Evolutionary conservation across 2,888 invertebrate genomes (phyloP).

Genomic region (Lobophora halterata): DNA sequence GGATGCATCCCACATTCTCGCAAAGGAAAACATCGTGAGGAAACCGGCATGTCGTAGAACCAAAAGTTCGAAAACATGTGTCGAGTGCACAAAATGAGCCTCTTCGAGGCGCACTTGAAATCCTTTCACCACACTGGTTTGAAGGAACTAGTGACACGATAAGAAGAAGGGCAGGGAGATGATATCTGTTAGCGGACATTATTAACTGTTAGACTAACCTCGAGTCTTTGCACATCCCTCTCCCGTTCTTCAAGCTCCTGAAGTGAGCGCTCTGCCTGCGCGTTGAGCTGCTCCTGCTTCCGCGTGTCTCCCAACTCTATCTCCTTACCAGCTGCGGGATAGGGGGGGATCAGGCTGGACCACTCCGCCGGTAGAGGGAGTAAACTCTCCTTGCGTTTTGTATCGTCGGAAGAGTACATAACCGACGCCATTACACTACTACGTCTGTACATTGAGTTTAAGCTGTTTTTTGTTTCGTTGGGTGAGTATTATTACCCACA

Average conservation of each 20-base stretch:
- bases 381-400: conserved; percentile 13
- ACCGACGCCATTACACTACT: conserved; percentile 6
- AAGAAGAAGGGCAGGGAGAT: too few species aligned
- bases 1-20: too few species aligned
- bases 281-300: conserved; percentile 85
- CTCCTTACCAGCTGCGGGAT: conserved; percentile 34
- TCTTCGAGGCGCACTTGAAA: too few species aligned
- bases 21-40: too few species aligned
- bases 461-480: too few species aligned
- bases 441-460: not conserved
- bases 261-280: conserved; percentile 93
- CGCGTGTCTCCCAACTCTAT: conserved; percentile 56
- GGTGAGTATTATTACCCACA: too few species aligned
- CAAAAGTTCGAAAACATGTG: too few species aligned
- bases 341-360: not conserved
- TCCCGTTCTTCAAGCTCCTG: conserved; percentile 93
- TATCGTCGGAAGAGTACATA: too few species aligned
- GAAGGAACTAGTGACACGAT: too few species aligned
- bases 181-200: not conserved
- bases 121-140: too few species aligned
- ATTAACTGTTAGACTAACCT: conserved; percentile 78
- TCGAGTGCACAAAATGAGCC: too few species aligned
- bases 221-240: conserved; percentile 92
- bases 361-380: conserved; percentile 11
- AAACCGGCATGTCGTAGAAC: too few species aligned